These are phyloP conservation scores for Ciconia nigra DNA, from an alignment of 2,797 vertebrate species.

Conservation along the genomic window DNA sequence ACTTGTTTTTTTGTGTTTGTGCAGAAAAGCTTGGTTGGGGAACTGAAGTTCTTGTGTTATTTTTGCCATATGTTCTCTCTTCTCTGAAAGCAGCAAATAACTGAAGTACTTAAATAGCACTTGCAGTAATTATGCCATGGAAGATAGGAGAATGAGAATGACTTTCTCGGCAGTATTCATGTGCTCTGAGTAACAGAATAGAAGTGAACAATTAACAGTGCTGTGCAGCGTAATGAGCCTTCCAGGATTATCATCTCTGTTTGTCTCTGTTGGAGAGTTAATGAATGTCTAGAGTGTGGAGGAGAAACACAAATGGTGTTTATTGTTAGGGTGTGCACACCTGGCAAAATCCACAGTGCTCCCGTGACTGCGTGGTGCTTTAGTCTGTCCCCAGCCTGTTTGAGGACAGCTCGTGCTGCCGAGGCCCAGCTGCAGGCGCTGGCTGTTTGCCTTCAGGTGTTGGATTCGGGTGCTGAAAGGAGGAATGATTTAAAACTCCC, in stretches of 20 bases:
- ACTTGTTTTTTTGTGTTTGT: background rate
- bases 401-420: background rate
- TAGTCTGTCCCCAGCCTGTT: background rate
- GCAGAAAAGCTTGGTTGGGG: background rate
- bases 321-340: background rate
- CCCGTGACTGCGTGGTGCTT: background rate
- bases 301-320: background rate
- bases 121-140: background rate
- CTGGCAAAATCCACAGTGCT: background rate
- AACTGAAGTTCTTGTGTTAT: background rate
- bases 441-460: background rate
- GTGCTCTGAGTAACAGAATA: background rate
- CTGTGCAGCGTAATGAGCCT: background rate
- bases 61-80: background rate
- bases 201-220: background rate
- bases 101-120: background rate
- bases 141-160: background rate
- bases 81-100: background rate
- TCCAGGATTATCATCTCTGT: background rate
- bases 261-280: background rate
- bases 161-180: background rate
- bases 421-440: background rate
- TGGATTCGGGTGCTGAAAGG: background rate
- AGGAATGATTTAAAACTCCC: too few relatives aligned
- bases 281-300: background rate